phyloP scores from a whole-genome alignment of 2,113 vertebrate genomes.

The Cairina moschata region DNA sequence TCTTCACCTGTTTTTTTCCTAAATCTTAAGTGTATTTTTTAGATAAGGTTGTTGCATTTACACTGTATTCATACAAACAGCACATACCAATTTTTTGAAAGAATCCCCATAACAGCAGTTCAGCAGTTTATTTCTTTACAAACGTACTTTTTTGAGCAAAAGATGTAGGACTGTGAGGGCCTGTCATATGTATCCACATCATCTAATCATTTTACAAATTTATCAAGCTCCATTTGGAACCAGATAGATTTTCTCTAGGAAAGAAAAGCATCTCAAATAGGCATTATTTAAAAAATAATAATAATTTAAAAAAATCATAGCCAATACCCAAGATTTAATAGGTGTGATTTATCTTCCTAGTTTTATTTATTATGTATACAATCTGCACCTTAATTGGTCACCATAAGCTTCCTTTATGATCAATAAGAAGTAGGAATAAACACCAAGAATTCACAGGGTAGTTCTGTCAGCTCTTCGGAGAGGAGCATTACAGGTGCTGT shows the following conservation, averaged over 20 bases:
- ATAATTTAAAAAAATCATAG: neutral
- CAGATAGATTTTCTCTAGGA: neutral
- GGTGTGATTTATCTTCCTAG: neutral
- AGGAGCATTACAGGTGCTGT: neutral
- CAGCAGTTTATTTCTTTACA: neutral
- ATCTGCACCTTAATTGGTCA: neutral
- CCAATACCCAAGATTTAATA: neutral
- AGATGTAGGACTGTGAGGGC: neutral
- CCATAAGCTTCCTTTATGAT: neutral
- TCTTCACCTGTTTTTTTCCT: neutral
- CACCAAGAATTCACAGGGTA: neutral
- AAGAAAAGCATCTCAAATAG: neutral
- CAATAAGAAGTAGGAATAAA: neutral
- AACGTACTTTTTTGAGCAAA: neutral
- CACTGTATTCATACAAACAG: neutral
- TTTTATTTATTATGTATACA: neutral
- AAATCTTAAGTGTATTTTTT: neutral
- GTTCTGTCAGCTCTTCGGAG: neutral
- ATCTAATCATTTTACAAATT: neutral
- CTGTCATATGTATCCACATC: neutral
- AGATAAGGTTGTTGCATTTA: neutral
- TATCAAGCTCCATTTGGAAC: neutral
- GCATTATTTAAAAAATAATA: too few species aligned
- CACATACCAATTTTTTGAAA: neutral
- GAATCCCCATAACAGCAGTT: neutral